Evolutionary conservation across 2,888 invertebrate genomes (phyloP), one percentile per base, ranked within the genome.

Genomic region (Epiblema foenella): DNA sequence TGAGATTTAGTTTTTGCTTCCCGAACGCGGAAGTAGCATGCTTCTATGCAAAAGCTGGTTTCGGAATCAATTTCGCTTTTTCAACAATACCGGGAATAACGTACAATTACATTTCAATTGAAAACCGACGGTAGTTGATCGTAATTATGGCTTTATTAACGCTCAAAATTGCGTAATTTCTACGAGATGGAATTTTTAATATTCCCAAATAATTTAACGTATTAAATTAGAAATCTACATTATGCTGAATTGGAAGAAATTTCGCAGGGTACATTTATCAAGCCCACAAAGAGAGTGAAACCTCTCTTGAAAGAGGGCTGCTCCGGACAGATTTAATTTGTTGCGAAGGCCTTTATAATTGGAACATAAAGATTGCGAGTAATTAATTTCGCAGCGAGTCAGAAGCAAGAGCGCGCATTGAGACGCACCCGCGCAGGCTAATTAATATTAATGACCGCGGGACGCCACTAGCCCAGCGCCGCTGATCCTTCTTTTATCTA

Each of bases 271-370:
- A 91, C 93, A 93, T 93, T 93, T 93, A 93, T 93, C 93, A 93
- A 92, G 88, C 88, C 87, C 88, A 93, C 93, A 93, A 93, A 93
- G 92, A 90, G 89, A 93, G 92, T 90, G 90, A 92, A 91, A 90
- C 90, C 91, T 91, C 91, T 91, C 93, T 93, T 88, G 91, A 93
- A 93, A 91, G 92, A 87, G 88, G 90, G 89, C 92, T 93, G 93
- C 89, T 88, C 84, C 87, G 89, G 93, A 93, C 93, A 93, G 93
- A 93, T 93, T 93, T 93, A 93, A 93, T 93, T 93, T 93, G 93
- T 93, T 91, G 91, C 93, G 90, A 93, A 93, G 93, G 93, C 93
- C 88, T 93, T 93, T 93, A 93, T 93, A 93, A 93, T 93, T 93
- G 93, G 93, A 93, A 93, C 91, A 93, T 93, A 93, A 93, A 93